phyloP scores from a whole-genome alignment of 2,888 invertebrate genomes.

The Belgica antarctica region DNA sequence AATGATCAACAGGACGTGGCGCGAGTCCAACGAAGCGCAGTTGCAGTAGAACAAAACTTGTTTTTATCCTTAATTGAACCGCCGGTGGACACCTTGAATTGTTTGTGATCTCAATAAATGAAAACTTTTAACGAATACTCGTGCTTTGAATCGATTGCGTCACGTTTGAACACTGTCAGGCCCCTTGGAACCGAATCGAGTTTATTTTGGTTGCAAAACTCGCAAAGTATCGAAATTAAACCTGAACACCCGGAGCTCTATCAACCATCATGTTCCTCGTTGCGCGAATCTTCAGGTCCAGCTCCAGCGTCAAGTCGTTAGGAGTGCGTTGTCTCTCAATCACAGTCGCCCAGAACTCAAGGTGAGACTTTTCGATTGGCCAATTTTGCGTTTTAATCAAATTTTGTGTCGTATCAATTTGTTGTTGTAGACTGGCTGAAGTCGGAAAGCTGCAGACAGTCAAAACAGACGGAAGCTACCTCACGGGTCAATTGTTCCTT shows the following conservation, averaged over 20 bases:
- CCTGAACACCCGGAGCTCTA: slow-evolving; percentile 2
- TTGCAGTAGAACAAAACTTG: neutral
- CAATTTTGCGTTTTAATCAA: slow-evolving; percentile 22
- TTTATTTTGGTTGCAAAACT: neutral
- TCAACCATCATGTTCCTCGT: slow-evolving; percentile 12
- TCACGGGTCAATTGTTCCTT: slow-evolving; percentile 81
- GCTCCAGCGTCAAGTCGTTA: slow-evolving; percentile 5
- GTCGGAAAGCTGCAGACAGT: slow-evolving; percentile 32
- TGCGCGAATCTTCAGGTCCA: slow-evolving; percentile 5
- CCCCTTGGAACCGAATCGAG: too few relatives aligned
- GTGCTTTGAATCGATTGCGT: neutral
- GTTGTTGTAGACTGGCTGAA: slow-evolving; percentile 29
- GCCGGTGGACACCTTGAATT: too few relatives aligned
- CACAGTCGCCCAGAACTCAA: slow-evolving; percentile 18
- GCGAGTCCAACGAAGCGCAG: slow-evolving; percentile 72
- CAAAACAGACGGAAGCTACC: slow-evolving; percentile 37
- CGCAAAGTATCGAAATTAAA: neutral
- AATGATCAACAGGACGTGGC: slow-evolving; percentile 80
- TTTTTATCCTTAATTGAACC: neutral
- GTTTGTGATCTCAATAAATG: neutral
- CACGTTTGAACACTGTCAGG: neutral
- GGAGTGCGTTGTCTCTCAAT: slow-evolving; percentile 37
- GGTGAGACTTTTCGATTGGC: too few relatives aligned
- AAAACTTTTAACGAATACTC: neutral
- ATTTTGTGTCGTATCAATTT: too few relatives aligned